A percentile compares a stretch with the other conserved stretches of the same genome.
Evolutionary conservation across 1,140 invertebrate species (phyloP).

Genomic region (Diachasmimorpha longicaudata): DNA sequence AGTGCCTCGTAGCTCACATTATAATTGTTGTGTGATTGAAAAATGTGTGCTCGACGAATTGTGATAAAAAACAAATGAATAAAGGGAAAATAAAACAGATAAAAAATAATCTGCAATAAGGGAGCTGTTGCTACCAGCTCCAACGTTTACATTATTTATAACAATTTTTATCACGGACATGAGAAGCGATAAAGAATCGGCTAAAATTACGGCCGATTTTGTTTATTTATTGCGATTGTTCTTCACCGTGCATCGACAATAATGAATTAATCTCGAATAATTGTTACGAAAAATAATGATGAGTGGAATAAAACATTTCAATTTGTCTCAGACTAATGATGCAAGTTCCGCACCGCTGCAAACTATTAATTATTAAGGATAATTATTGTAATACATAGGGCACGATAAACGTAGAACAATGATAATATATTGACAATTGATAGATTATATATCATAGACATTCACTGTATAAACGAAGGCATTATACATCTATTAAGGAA

Average conservation of each 20-base stretch:
- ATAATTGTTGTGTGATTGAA: constrained; percentile 7
- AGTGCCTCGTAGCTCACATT: constrained; percentile 14
- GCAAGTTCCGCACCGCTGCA: constrained; percentile 31
- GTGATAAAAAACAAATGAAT: constrained; percentile 5
- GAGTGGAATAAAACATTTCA: not conserved
- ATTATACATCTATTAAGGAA: constrained; percentile 41
- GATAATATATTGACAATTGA: constrained; percentile 29
- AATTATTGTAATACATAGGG: constrained; percentile 28
- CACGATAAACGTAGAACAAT: constrained; percentile 45
- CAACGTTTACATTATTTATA: too few species aligned
- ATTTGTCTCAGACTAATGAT: not conserved
- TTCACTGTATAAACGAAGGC: constrained; percentile 59
- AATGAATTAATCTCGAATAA: not conserved
- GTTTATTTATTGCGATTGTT: not conserved
- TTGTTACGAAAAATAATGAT: not conserved
- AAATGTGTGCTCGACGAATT: not conserved
- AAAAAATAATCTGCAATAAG: not conserved
- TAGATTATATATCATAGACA: constrained; percentile 37
- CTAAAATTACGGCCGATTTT: not conserved
- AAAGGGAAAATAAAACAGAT: too few species aligned
- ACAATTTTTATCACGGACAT: too few species aligned
- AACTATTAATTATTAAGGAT: constrained; percentile 56
- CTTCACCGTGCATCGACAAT: not conserved
- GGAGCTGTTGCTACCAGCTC: not conserved
- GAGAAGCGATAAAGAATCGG: not conserved